Conservation (phyloP, 2,113 vertebrate genomes). For the Shinisaurus crocodilurus region DNA sequence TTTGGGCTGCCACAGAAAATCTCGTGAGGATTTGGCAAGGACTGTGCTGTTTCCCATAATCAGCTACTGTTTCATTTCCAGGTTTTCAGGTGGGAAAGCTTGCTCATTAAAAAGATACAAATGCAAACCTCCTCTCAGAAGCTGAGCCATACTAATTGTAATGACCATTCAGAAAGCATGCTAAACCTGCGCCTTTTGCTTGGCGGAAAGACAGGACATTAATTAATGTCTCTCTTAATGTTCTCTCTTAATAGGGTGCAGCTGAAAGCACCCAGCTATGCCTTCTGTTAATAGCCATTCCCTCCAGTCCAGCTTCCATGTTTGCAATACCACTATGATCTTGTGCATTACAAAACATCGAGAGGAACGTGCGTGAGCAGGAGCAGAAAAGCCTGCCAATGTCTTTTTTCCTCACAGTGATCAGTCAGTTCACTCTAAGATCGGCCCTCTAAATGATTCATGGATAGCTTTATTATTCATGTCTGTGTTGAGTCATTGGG, state of each 20-base stretch:
- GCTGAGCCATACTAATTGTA: no score
- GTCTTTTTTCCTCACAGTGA: neutral
- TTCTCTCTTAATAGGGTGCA: no score
- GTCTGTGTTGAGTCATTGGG: constrained; percentile 26
- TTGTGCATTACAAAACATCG: constrained; percentile 3
- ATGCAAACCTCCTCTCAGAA: no score
- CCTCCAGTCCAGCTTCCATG: no score
- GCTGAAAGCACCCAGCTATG: no score
- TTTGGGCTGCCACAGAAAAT: neutral
- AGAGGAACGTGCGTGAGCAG: neutral
- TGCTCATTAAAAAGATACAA: neutral
- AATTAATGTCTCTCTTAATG: no score
- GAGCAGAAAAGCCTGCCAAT: neutral
- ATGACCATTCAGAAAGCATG: no score
- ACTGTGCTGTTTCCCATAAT: neutral
- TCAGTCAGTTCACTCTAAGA: constrained; percentile 29
- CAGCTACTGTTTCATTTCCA: neutral
- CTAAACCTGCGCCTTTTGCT: no score
- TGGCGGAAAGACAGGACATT: no score
- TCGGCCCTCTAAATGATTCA: constrained; percentile 61
- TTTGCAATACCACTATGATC: neutral
- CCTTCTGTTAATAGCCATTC: no score
- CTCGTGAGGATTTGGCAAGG: neutral
- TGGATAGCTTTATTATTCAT: constrained; percentile 54
- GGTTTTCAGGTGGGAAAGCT: neutral